Percentiles rank a stretch among this genome's conserved stretches.
Conservation (phyloP, 2,113 vertebrate genomes). For the Sterna hirundo region DNA sequence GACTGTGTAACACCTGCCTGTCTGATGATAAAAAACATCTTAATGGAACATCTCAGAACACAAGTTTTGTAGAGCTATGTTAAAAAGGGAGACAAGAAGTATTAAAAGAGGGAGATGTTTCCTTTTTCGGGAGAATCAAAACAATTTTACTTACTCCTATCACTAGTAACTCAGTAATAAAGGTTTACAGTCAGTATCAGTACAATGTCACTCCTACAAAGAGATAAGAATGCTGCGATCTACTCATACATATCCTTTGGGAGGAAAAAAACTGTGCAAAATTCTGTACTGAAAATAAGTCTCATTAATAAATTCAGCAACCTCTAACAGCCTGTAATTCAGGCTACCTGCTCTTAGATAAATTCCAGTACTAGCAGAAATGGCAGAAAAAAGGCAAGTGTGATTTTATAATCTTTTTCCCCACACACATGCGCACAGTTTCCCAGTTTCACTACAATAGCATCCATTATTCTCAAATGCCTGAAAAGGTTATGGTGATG, state of each 20-base stretch:
- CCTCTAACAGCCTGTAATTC: background rate
- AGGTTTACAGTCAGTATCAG: background rate
- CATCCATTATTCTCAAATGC: background rate
- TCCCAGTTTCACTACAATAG: background rate
- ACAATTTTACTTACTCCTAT: background rate
- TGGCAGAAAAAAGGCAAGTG: background rate
- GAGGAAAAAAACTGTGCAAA: background rate
- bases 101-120: background rate
- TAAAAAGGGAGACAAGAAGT: background rate
- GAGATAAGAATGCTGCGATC: background rate
- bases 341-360: background rate
- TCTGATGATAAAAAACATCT: background rate
- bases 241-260: background rate
- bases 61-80: background rate
- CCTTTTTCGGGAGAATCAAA: background rate
- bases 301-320: background rate
- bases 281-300: background rate
- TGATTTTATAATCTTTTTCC: background rate
- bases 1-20: background rate
- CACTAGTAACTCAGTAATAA: background rate
- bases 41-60: background rate
- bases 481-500: background rate
- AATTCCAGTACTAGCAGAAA: background rate
- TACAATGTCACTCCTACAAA: background rate
- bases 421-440: background rate